A percentile compares a stretch with the other conserved stretches of the same genome.
Conservation (phyloP, 53 echinoderm and acorn worm genomes). For the Apostichopus leukothele region DNA sequence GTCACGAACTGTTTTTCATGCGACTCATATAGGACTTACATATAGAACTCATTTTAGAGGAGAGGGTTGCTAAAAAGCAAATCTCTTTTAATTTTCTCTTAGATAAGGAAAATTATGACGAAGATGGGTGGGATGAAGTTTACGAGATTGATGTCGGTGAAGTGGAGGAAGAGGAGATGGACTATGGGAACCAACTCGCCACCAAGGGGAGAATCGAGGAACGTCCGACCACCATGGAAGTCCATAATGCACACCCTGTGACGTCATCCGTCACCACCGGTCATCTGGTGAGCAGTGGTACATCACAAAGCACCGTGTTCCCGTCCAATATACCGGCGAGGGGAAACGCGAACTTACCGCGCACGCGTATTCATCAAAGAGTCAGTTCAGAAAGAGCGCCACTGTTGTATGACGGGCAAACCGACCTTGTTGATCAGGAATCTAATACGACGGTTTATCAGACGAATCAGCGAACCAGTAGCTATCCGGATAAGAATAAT, state of each 20-base stretch:
- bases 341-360: background rate
- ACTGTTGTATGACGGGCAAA: background rate
- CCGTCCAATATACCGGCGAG: background rate
- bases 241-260: background rate
- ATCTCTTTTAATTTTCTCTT: background rate
- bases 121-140: conserved; percentile 37
- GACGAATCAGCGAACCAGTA: background rate
- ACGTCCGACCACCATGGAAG: background rate
- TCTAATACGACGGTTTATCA: background rate
- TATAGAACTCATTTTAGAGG: no score
- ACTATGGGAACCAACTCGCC: background rate
- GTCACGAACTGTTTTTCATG: no score
- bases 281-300: background rate
- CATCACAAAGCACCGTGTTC: background rate
- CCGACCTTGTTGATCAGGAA: background rate
- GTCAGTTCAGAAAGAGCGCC: background rate
- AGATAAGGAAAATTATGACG: conserved; percentile 3
- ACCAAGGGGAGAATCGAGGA: background rate
- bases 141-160: conserved; percentile 30
- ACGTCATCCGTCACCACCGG: background rate
- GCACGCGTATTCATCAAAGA: background rate
- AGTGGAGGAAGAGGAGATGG: conserved; percentile 7
- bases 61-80: no score
- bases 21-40: no score
- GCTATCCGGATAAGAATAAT: conserved; percentile 32